Conservation (phyloP, 2,113 vertebrate species). For the Tinamus guttatus region DNA sequence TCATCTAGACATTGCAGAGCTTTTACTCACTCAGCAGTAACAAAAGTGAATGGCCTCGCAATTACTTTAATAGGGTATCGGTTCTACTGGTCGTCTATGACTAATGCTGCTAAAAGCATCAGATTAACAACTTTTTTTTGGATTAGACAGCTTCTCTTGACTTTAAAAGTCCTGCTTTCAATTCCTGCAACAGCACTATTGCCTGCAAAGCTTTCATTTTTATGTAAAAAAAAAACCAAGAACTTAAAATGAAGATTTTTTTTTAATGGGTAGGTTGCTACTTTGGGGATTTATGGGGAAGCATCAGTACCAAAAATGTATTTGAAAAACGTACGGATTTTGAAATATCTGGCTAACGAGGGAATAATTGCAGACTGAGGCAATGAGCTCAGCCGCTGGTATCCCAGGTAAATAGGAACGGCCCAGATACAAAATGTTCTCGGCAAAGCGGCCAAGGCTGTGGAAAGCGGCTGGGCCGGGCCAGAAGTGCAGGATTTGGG, state of each 20-base stretch:
- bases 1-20: not conserved
- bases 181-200: not conserved
- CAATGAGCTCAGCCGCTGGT: not conserved
- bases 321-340: not conserved
- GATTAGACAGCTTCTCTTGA: not conserved
- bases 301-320: not conserved
- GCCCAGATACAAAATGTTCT: conserved; percentile 53
- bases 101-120: not conserved
- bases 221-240: not conserved
- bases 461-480: not conserved
- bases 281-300: accelerated
- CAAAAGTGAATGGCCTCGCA: not conserved
- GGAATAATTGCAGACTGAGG: not conserved
- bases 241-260: not conserved
- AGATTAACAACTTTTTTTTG: not conserved
- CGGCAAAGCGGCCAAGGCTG: conserved; percentile 12
- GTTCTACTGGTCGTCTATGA: not conserved
- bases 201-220: not conserved
- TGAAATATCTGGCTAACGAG: not conserved
- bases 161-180: not conserved
- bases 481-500: not conserved
- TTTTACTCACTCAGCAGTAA: not conserved
- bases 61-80: not conserved
- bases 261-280: accelerated
- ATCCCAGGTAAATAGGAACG: conserved; percentile 60